Base-by-base conservation (phyloP, 1,140 invertebrate species). In the Macrocentrus cingulum region DNA sequence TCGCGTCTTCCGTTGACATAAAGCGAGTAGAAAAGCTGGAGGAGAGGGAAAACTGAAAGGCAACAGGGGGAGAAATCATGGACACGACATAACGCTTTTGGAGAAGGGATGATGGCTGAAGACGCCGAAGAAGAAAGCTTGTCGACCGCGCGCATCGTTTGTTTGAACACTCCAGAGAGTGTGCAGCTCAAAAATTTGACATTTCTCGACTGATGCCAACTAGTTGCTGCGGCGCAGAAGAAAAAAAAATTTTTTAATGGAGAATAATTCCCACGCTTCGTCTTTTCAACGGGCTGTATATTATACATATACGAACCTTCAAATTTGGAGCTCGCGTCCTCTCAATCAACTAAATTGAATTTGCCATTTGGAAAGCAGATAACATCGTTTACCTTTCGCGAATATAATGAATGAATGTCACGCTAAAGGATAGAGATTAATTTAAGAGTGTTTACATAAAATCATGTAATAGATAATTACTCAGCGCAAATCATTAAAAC, bases 121-220 rank as follows among this genome's bases (percentile, higher is more conserved):
- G 59, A 63, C 62, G 65, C 59, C 49, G 45, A 54, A 69, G 65
- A 65, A 70, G n/a, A 68, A 55, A 67, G 64, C 45, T 55, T 48
- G 57, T 46, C 60, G 56, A 16, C 34, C 50, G 54, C 23, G 36
- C 44, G 63, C 59, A 48, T 51, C 62, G 49, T 71, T 66, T 66
- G 64, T 67, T 61, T 66, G 56, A 65, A 75, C 67, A 67, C 65
- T 74, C 68, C 74, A 74, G 74, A 69, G 69, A 68, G 66, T 66
- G 56, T 70, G 74, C 60, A 69, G 66, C 68, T 71, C 20, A 62
- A 60, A 67, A 74, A 74, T 74, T 74, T 73, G 73, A 75, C 70
- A 73, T 71, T 67, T 59, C 65, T n/a, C n/a, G n/a, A n/a, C n/a
- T n/a, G n/a, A n/a, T 65, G 61, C 63, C 61, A 67, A 65, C 61